Evolutionary conservation across 2,797 vertebrate genomes (phyloP), one percentile per base, ranked within the genome.

Genomic region (Bucorvus abyssinicus): DNA sequence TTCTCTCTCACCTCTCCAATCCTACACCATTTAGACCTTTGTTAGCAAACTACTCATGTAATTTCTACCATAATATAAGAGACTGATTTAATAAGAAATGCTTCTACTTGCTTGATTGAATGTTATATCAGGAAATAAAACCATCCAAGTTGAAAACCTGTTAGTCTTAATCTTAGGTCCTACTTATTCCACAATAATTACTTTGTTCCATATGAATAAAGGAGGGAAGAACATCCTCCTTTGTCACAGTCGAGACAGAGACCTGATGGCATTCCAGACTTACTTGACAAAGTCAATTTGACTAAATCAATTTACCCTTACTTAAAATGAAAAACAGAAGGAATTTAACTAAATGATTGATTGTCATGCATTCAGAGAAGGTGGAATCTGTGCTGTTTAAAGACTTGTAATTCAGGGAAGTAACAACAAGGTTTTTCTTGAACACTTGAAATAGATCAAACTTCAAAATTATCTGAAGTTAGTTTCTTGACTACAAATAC

Each of bases 181-280:
- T 20, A 34, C 11, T 70, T 63, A 23, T 19, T 67, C 17, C 20
- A 82, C 9, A 52, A 7, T 42, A 32, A 13, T 2, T 34, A 7
- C 4, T 13, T 15, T 45, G 47, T 45, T 21, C n/a, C 10, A 16
- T 11, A 13, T 27, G 7, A 73, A 69, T 2, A 63, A 12, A 42
- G 7, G 7, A 2, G 3, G 6, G 9, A 3, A 9, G 14, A 34
- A 32, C 1, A 7, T 38, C 30, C 19, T 56, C 9, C 27, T 26
- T 3, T 40, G 24, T 11, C 26, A 84, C 34, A 59, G 36, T 21
- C 45, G 44, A 78, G 17, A 56, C 20, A 56, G 40, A 90, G 42
- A 71, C 19, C 18, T 21, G 21, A 38, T 19, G 34, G 75, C 45
- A 70, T 70, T 60, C 18, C 56, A 59, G 74, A 47, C 7, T 77